Percentiles rank a stretch among this genome's conserved stretches.
These are phyloP conservation scores for Solen grandis DNA, from an alignment of 1,140 invertebrate genomes.

Conservation along the genomic window DNA sequence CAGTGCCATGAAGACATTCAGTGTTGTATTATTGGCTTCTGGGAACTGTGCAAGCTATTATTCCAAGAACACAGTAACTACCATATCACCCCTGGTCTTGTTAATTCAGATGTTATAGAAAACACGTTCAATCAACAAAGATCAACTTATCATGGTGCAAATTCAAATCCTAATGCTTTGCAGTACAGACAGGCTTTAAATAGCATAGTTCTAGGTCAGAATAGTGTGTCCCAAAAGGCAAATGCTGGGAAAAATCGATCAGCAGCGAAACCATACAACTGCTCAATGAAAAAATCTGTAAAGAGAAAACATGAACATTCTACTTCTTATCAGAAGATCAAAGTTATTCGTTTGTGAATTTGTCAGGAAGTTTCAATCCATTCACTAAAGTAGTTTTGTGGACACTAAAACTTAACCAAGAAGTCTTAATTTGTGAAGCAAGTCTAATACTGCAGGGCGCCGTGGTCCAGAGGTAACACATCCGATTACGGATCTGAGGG, in stretches of 20 bases:
- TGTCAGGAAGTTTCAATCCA: no score
- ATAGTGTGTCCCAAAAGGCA: constrained; percentile 34
- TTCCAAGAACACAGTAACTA: not conserved
- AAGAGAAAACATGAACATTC: no score
- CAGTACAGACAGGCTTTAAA: constrained; percentile 41
- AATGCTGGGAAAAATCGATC: constrained; percentile 26
- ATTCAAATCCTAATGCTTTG: constrained; percentile 50
- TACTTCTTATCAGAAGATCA: no score
- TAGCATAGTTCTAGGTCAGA: constrained; percentile 43
- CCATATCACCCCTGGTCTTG: constrained; percentile 18
- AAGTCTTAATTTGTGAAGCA: no score
- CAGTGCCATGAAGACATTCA: constrained; percentile 52
- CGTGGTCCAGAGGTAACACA: no score
- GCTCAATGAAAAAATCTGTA: not conserved
- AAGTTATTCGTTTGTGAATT: no score
- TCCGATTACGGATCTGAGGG: no score
- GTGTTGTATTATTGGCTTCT: constrained; percentile 30
- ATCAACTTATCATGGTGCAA: constrained; percentile 48
- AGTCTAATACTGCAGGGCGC: no score
- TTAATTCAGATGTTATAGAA: constrained; percentile 57
- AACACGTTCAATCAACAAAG: constrained; percentile 56
- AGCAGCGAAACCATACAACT: not conserved
- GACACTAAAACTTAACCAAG: no score
- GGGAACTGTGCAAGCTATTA: constrained; percentile 1
- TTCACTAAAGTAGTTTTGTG: no score